Evolutionary conservation across 1,140 invertebrate genomes (phyloP).

Genomic region (Euwallacea similis): DNA sequence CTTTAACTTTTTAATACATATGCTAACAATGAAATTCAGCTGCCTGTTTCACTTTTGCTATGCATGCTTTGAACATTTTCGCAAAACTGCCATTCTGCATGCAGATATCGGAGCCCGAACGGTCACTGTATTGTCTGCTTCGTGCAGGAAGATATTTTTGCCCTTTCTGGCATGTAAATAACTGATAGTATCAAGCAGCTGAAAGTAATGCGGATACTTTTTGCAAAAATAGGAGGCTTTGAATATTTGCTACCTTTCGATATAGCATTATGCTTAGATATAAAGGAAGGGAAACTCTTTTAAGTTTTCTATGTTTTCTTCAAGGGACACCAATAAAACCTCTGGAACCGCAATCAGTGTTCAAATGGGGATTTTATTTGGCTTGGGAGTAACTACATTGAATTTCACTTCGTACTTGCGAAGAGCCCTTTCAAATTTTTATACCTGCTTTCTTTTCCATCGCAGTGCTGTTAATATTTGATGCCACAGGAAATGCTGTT

Average conservation of each 20-base stretch:
- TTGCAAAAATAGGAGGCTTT: too few relatives aligned
- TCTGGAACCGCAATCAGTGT: constrained; percentile 39
- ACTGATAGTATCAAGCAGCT: constrained; percentile 9
- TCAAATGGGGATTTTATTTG: constrained; percentile 39
- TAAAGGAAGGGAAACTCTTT: constrained; percentile 18
- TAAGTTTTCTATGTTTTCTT: constrained; percentile 6
- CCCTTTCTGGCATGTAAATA: constrained; percentile 20
- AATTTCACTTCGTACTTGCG: constrained; percentile 40
- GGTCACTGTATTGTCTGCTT: constrained; percentile 17
- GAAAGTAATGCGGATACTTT: neutral
- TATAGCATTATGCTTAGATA: too few relatives aligned
- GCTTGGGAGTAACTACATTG: constrained; percentile 40
- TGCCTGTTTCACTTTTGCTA: constrained; percentile 11
- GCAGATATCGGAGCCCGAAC: constrained; percentile 17
- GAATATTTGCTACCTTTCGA: too few relatives aligned
- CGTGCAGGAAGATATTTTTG: constrained; percentile 14
- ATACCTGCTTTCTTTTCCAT: constrained; percentile 40
- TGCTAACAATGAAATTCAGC: constrained; percentile 10
- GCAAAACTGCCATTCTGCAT: constrained; percentile 22
- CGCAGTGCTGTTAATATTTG: constrained; percentile 36
- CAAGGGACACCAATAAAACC: constrained; percentile 32
- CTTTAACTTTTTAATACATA: too few relatives aligned
- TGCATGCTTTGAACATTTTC: constrained; percentile 11
- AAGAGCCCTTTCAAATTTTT: constrained; percentile 38
- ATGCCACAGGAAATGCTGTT: constrained; percentile 27